Evolutionary conservation across 2,113 vertebrate species (phyloP).

Genomic region (Ranitomeya variabilis): DNA sequence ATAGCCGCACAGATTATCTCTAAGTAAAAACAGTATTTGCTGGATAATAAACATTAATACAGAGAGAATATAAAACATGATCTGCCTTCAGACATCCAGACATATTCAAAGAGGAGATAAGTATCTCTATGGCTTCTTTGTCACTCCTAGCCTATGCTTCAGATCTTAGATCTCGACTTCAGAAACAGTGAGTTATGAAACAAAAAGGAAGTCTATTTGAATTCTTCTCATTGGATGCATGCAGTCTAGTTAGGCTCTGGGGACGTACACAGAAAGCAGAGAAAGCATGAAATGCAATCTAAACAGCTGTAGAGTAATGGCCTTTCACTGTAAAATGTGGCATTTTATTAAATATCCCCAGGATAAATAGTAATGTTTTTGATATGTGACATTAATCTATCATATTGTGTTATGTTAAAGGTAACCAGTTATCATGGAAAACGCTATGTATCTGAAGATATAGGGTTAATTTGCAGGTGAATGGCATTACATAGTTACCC

Average conservation of each 20-base stretch:
- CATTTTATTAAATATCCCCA: constrained; percentile 58
- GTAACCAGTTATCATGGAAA: background rate
- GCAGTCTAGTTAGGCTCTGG: constrained; percentile 58
- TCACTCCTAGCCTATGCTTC: constrained; percentile 64
- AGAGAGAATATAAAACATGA: constrained; percentile 26
- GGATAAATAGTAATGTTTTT: constrained; percentile 10
- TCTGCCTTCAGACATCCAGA: constrained; percentile 63
- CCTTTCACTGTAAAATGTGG: constrained; percentile 62
- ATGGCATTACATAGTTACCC: background rate
- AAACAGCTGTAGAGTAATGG: constrained; percentile 68
- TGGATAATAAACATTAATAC: constrained; percentile 41
- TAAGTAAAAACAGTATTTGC: constrained; percentile 14
- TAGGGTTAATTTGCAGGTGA: no score
- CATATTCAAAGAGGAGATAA: constrained; percentile 68
- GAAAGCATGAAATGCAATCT: constrained; percentile 54
- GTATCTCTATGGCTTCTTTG: constrained; percentile 65
- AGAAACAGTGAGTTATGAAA: constrained; percentile 61
- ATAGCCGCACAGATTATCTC: background rate
- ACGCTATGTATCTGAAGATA: no score
- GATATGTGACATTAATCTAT: background rate
- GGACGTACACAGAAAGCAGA: constrained; percentile 65
- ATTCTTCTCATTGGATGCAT: constrained; percentile 64
- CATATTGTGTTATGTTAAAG: background rate
- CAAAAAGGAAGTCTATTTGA: constrained; percentile 62
- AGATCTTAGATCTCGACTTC: constrained; percentile 67